phyloP scores from a whole-genome alignment of 2,888 invertebrate species.

The Ophion ventricosus region DNA sequence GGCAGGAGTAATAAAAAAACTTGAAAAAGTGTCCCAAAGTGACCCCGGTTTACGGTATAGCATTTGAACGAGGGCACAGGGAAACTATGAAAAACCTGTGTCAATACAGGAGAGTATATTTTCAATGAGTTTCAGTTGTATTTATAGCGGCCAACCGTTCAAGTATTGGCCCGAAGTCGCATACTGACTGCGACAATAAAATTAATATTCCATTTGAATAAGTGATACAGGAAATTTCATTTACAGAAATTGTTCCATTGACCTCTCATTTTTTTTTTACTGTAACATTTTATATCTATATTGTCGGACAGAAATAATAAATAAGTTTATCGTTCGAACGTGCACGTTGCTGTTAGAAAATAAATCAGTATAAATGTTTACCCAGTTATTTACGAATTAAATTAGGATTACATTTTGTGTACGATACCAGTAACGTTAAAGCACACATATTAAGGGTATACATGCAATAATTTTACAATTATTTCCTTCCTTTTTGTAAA shows the following conservation, averaged over 20 bases:
- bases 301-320: background rate
- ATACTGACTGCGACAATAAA: too few relatives aligned
- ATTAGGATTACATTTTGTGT: constrained; percentile 8
- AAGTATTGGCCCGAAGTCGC: too few relatives aligned
- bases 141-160: too few relatives aligned
- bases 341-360: background rate
- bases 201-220: background rate
- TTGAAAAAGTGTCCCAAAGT: too few relatives aligned
- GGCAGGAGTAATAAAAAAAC: too few relatives aligned
- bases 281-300: background rate
- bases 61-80: too few relatives aligned
- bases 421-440: background rate
- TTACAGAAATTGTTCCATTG: background rate
- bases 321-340: background rate
- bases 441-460: constrained; percentile 20
- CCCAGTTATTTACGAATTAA: constrained; percentile 15
- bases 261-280: background rate
- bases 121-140: too few relatives aligned
- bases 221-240: background rate
- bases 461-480: constrained; percentile 36
- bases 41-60: too few relatives aligned
- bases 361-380: background rate
- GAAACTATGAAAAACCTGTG: too few relatives aligned
- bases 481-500: background rate
- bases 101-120: too few relatives aligned